Evolutionary conservation across 2,888 invertebrate species (phyloP).

Genomic region (Endomychus coccineus): DNA sequence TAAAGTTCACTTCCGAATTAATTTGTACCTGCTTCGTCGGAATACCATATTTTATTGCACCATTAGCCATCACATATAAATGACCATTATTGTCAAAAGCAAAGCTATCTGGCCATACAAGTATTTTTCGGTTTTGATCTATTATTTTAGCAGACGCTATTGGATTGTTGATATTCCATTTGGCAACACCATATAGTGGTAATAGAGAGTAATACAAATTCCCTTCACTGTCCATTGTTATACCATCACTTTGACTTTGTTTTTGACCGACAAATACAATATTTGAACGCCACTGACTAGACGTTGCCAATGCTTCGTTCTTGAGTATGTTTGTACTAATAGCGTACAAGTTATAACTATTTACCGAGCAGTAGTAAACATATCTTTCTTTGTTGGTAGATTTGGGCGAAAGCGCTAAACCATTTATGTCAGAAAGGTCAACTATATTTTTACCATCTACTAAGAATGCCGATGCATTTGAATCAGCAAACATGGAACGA

Average conservation of each 20-base stretch:
- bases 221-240: conserved; percentile 62
- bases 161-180: conserved; percentile 56
- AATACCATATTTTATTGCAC: conserved; percentile 23
- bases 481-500: conserved; percentile 55
- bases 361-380: conserved; percentile 33
- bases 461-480: conserved; percentile 52
- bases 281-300: conserved; percentile 29
- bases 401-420: conserved; percentile 60
- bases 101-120: conserved; percentile 66
- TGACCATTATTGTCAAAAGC: conserved; percentile 48
- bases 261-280: conserved; percentile 41
- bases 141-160: conserved; percentile 44
- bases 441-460: conserved; percentile 52
- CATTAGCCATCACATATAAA: conserved; percentile 13
- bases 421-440: conserved; percentile 56
- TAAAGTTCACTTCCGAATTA: conserved; percentile 24
- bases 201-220: conserved; percentile 60
- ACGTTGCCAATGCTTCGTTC: conserved; percentile 44
- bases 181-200: conserved; percentile 59
- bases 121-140: conserved; percentile 54
- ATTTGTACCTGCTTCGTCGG: conserved; percentile 12
- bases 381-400: conserved; percentile 19
- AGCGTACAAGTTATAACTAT: conserved; percentile 47
- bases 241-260: conserved; percentile 60
- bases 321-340: conserved; percentile 54